Base-by-base conservation (phyloP, 1,140 invertebrate genomes). In the Drosophila ironensis region DNA sequence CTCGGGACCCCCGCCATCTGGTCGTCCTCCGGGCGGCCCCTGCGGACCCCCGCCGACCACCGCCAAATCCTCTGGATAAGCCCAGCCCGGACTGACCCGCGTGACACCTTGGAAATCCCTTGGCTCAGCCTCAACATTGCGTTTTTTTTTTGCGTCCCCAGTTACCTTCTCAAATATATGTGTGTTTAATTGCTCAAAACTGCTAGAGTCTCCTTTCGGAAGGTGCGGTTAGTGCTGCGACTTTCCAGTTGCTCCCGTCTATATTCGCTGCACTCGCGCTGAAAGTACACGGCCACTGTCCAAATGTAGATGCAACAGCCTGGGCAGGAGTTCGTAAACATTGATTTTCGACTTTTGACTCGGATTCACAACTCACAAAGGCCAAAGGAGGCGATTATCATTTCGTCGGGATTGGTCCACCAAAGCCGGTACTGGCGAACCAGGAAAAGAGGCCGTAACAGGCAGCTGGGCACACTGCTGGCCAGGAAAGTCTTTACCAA, bases 31-130 rank as follows among this genome's bases (percentile, higher is more conserved):
- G 2, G 54, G 67, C 2, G 63, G 64, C 4, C 77, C 46, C 4
- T 56, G 48, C 5, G 35, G 45, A 7, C 25, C 54, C 3, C 78
- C 77, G 0, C 53, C 66, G 11, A 86, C 74, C n/a, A 72, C 80
- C 3, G 60, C 80, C 4, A 4, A 57, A 1, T 28, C 80, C 1
- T 74, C 20, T 74, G 40, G 27, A n/a, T 19, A 16, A 8, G 6
- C 27, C n/a, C 6, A 16, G 14, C 12, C 28, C 22, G 14, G 19
- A 17, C 51, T 42, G 19, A 11, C 30, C 17, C 38, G n/a, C n/a
- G n/a, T n/a, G 11, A 25, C 14, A 30, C 35, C 8, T 3, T 28
- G 11, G 28, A 57, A 48, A 28, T 41, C 22, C 40, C 28, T 28
- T 19, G 9, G 56, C 28, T 61, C 63, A 63, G 57, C 30, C n/a